Conservation (phyloP, 1,140 invertebrate genomes). For the Papilio machaon region DNA sequence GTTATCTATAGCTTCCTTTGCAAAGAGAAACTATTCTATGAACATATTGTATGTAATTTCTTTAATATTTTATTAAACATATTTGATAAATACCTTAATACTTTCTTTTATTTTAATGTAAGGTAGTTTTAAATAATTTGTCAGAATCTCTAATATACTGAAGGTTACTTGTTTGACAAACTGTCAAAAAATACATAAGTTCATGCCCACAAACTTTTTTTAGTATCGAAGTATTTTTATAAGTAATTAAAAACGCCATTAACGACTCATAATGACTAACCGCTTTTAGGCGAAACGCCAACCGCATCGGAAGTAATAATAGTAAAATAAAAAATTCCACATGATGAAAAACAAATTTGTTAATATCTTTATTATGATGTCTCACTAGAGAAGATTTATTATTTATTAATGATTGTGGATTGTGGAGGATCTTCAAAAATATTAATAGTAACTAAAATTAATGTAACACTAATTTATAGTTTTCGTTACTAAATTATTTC, state of each 20-base stretch:
- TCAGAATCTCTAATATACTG: neutral
- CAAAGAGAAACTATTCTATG: too few species aligned
- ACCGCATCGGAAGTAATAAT: constrained; percentile 24
- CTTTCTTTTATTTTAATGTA: too few species aligned
- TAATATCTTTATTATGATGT: constrained; percentile 20
- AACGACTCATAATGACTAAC: constrained; percentile 23
- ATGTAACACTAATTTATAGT: constrained; percentile 25
- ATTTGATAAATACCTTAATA: too few species aligned
- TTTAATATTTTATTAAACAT: too few species aligned
- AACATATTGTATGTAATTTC: too few species aligned
- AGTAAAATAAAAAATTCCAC: constrained; percentile 31
- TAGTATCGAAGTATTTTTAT: neutral
- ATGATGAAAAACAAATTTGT: constrained; percentile 14
- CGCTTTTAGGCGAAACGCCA: constrained; percentile 35
- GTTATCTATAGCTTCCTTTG: too few species aligned
- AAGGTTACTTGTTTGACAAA: neutral
- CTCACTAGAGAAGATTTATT: constrained; percentile 7
- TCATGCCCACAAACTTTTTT: neutral
- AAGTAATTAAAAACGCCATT: constrained; percentile 22
- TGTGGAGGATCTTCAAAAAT: neutral
- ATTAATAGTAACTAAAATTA: constrained; percentile 21
- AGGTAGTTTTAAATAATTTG: neutral
- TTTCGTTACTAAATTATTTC: constrained; percentile 10
- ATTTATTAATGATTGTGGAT: constrained; percentile 22
- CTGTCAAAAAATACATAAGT: neutral